Percentiles rank a stretch among this genome's conserved stretches.
These are phyloP conservation scores for Aphodius granarius DNA, from an alignment of 2,888 invertebrate genomes.

Conservation along the genomic window DNA sequence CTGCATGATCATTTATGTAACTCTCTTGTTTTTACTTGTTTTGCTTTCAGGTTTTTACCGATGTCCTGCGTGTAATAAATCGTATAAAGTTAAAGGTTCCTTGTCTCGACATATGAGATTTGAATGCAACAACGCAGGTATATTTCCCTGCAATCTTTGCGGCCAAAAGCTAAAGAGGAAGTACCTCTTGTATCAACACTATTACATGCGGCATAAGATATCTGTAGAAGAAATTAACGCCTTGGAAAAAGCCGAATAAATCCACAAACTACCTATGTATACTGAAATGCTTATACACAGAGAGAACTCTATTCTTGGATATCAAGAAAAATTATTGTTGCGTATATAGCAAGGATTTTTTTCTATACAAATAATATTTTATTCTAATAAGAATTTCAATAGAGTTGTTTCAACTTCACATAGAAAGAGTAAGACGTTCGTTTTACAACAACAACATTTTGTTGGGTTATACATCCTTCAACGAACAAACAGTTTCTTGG, in stretches of 20 bases:
- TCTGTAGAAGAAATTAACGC: neutral
- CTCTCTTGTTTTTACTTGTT: constrained; percentile 9
- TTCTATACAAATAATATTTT: too few relatives aligned
- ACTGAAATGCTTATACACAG: too few relatives aligned
- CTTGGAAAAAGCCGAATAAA: neutral
- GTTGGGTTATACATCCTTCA: too few relatives aligned
- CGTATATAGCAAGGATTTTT: too few relatives aligned
- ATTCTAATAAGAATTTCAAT: too few relatives aligned
- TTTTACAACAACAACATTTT: too few relatives aligned
- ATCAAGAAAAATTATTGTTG: too few relatives aligned
- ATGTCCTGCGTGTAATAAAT: constrained; percentile 13
- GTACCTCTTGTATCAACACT: constrained; percentile 13
- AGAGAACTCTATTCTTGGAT: too few relatives aligned
- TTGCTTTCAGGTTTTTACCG: constrained; percentile 16
- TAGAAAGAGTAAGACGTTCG: too few relatives aligned
- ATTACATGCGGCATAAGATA: neutral
- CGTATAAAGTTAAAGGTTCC: constrained; percentile 19
- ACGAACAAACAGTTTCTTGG: too few relatives aligned
- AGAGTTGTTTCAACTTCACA: too few relatives aligned
- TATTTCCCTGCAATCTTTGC: constrained; percentile 8
- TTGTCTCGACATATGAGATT: constrained; percentile 17
- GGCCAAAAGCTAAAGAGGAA: constrained; percentile 16
- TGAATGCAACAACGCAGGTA: constrained; percentile 15
- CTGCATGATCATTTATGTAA: neutral
- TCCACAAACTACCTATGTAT: too few relatives aligned